Percentiles rank a stretch among this genome's conserved stretches.
Conservation (phyloP, 2,113 vertebrate genomes). For the Origma solitaria region DNA sequence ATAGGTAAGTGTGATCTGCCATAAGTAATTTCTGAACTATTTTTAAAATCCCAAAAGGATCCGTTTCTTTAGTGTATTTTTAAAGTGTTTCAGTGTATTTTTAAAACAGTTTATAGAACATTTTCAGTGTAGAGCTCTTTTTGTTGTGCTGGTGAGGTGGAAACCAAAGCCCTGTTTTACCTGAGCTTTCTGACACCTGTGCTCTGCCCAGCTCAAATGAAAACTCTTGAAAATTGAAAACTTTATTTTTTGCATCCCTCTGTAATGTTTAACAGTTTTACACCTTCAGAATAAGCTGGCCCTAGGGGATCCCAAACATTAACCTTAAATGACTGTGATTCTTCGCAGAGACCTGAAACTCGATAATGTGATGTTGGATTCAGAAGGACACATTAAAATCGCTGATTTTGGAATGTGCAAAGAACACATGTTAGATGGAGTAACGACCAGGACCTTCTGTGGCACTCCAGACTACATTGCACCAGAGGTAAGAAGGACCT, state of each 20-base stretch:
- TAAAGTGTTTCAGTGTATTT: background rate
- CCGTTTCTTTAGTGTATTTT: background rate
- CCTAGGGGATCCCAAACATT: background rate
- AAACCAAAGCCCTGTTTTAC: background rate
- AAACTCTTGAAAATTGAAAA: background rate
- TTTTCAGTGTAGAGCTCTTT: background rate
- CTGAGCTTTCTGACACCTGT: background rate
- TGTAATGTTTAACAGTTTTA: background rate
- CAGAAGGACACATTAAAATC: slow-evolving; percentile 96
- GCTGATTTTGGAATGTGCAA: slow-evolving; percentile 99
- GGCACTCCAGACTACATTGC: slow-evolving; percentile 98
- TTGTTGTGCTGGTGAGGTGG: background rate
- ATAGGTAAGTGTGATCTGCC: slow-evolving; percentile 77
- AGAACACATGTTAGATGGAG: slow-evolving; percentile 87
- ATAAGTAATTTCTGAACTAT: background rate
- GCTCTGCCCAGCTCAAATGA: background rate
- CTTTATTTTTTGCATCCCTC: background rate
- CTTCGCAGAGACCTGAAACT: slow-evolving; percentile 89
- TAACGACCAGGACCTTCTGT: slow-evolving; percentile 93
- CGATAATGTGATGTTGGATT: slow-evolving; percentile 96
- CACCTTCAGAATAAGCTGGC: background rate
- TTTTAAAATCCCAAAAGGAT: background rate
- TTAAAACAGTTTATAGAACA: background rate
- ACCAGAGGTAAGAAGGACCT: slow-evolving; percentile 82
- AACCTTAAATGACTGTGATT: slow-evolving; percentile 5